Evolutionary conservation across 1,140 invertebrate genomes (phyloP), one percentile per base, ranked within the genome.

Genomic region (Tetragonula clypearis): DNA sequence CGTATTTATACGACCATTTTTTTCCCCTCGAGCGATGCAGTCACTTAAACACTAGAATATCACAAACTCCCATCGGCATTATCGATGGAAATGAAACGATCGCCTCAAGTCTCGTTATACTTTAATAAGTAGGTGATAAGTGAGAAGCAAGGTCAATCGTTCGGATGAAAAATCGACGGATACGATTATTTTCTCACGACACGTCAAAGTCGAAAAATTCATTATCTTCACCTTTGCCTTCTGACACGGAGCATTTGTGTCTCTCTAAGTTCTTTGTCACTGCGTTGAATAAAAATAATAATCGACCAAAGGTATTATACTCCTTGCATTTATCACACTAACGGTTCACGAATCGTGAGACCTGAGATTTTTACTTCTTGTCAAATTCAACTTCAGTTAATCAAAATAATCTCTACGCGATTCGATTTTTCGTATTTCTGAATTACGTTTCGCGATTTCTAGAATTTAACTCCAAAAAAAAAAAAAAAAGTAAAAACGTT

Each of bases 71-170:
- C 76, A 78, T 49, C 41, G 0, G 19, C 41, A 23, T 49, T 66
- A 65, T 79, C 77, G 65, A 30, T 23, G 53, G 41, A 58, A 56
- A 79, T 26, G 30, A 79, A 71, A 30, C 66, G 78, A 79, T 79
- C 78, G 49, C 56, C 60, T 26, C 35, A 23, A n/a, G 58, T 23
- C 15, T 0, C 14, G 75, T 30, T 65, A 68, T 30, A 60, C 30
- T 21, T 58, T 41, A 72, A 73, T n/a, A 41, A 49, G 69, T 56
- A 14, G 12, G 35, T 62, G n/a, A 73, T 60, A 30, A n/a, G 12
- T 9, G 56, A 15, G 55, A 17, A 62, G 55, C n/a, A 30, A 73
- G 56, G 69, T 62, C 56, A n/a, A 11, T 21, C 15, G 26, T 35
- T 71, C 17, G 11, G 14, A 19, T 53, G 65, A 71, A 23, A 71